Evolutionary conservation across 2,888 invertebrate species (phyloP).

Genomic region (Agrochola litura): DNA sequence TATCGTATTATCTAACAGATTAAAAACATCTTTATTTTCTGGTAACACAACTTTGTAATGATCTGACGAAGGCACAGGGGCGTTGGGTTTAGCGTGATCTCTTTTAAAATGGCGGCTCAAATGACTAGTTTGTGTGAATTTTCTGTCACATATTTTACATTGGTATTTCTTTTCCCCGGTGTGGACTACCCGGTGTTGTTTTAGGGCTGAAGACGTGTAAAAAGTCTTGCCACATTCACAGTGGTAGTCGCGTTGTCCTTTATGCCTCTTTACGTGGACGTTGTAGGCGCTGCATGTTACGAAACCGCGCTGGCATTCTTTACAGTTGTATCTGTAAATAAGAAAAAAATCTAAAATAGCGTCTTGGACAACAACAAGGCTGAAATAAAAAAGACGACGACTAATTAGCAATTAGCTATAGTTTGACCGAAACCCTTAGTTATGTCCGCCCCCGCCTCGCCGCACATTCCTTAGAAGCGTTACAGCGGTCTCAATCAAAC

Average conservation of each 20-base stretch:
- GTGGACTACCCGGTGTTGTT: constrained; percentile 86
- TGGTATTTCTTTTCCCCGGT: constrained; percentile 88
- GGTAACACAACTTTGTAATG: constrained; percentile 79
- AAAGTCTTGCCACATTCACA: constrained; percentile 88
- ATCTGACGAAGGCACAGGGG: constrained; percentile 79
- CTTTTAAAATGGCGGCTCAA: constrained; percentile 85
- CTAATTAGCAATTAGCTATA: not conserved
- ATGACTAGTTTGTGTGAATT: constrained; percentile 86
- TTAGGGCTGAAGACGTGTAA: constrained; percentile 86
- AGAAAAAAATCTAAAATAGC: not conserved
- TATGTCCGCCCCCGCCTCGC: no score
- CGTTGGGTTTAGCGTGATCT: constrained; percentile 83
- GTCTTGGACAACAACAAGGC: not conserved
- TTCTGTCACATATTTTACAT: constrained; percentile 85
- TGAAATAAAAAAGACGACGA: not conserved
- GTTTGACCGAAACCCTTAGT: no score
- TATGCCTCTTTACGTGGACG: constrained; percentile 85
- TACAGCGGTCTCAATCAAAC: no score
- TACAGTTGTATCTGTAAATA: constrained; percentile 82
- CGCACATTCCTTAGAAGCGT: no score
- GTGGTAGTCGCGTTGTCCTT: constrained; percentile 85
- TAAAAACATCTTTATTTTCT: constrained; percentile 68
- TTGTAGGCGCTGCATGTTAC: constrained; percentile 85
- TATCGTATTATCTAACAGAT: constrained; percentile 66
- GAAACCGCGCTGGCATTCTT: constrained; percentile 85